A percentile compares a stretch with the other conserved stretches of the same genome.
These are phyloP conservation scores for Eleginops maclovinus DNA, from an alignment of 2,113 vertebrate species.

Conservation along the genomic window DNA sequence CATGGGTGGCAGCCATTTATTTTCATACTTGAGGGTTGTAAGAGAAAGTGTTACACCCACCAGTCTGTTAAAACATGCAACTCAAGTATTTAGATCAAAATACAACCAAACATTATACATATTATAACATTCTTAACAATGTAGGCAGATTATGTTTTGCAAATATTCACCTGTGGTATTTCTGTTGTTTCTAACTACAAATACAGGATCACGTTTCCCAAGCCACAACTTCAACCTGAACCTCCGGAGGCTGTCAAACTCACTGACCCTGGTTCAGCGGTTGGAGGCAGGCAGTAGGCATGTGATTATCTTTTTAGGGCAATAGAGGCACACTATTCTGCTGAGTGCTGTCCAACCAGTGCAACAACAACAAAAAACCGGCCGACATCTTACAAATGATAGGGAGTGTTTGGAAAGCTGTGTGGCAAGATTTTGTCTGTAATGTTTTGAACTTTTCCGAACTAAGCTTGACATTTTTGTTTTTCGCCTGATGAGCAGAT, in stretches of 20 bases:
- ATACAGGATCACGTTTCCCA: slow-evolving; percentile 25
- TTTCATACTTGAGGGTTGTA: slow-evolving; percentile 36
- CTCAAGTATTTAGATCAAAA: slow-evolving; percentile 7
- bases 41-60: slow-evolving; percentile 9
- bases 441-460: slow-evolving; percentile 60
- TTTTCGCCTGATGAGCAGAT: slow-evolving; percentile 17
- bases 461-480: slow-evolving; percentile 62
- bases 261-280: slow-evolving; percentile 55
- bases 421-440: slow-evolving; percentile 60
- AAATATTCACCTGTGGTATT: slow-evolving; percentile 7
- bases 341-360: slow-evolving; percentile 55
- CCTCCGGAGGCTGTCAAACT: slow-evolving; percentile 36
- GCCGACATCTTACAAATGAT: slow-evolving; percentile 62
- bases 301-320: slow-evolving; percentile 78
- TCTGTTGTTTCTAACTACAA: slow-evolving; percentile 28
- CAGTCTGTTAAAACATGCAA: neutral
- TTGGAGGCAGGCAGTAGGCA: slow-evolving; percentile 53
- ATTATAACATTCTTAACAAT: neutral
- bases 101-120: neutral
- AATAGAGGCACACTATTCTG: slow-evolving; percentile 66
- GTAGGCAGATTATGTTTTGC: neutral
- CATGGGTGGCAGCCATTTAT: slow-evolving; percentile 81
- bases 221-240: slow-evolving; percentile 41
- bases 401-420: slow-evolving; percentile 58
- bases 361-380: slow-evolving; percentile 35